Base-by-base conservation (phyloP, 1,140 invertebrate genomes). In the Pseudomyrmex dendroicus region DNA sequence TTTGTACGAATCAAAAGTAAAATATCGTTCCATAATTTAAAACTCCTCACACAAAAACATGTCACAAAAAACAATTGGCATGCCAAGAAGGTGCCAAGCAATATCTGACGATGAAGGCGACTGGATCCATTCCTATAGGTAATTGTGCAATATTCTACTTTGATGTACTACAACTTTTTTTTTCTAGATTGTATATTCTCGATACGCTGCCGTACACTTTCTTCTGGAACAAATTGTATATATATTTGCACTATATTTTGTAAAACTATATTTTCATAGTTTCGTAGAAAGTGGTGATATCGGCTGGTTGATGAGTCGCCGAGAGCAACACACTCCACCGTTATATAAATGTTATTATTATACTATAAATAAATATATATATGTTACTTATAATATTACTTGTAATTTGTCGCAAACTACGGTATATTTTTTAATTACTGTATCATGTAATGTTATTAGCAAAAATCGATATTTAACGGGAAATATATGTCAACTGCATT, bases 371-470 rank as follows among this genome's bases (percentile, higher is more conserved):
- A 35, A 7, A 35, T 35, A 35, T 35, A 35, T 35, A 35, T 35
- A 87, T 89, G 87, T 88, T 86, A 84, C 68, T 85, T 88, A 91
- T 82, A 85, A 84, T 91, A 94, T 87, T 84, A 84, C 92, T 91
- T 92, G 89, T 93, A 93, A 89, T 35, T 35, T 92, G 92, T 92
- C 92, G 92, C 89, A 93, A 91, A 93, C 86, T 67, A 91, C 87
- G 91, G 90, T 92, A 91, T 94, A 94, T 94, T 94, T 94, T 94
- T 93, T 93, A 93, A 93, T 93, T 91, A 93, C 90, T 93, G 90
- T 93, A 93, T 92, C 89, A 90, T 92, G 90, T 92, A 89, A 91
- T 83, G 73, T 87, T 87, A 89, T 86, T 83, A 87, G 74, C 73
- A 66, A 87, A 77, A 85, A 83, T 87, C 67, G 48, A 83, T 87